Conservation (phyloP, 2,113 vertebrate species). For the Coryphaenoides rupestris region DNA sequence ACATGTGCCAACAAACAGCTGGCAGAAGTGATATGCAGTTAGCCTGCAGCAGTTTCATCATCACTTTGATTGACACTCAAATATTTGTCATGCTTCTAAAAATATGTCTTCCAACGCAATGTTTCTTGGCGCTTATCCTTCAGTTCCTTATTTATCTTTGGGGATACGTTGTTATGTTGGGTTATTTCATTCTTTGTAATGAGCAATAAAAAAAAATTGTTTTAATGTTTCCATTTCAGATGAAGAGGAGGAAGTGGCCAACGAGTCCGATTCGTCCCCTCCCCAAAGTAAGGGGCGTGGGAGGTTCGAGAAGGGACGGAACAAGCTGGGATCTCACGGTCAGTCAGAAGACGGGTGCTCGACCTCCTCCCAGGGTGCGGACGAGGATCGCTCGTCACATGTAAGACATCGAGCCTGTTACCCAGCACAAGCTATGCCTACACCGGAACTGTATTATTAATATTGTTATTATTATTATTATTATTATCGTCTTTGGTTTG, state of each 20-base stretch:
- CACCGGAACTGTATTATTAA: no score
- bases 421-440: no score
- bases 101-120: no score
- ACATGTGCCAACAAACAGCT: not conserved
- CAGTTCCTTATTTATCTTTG: no score
- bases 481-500: no score
- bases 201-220: not conserved
- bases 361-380: constrained; percentile 91
- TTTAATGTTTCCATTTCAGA: constrained; percentile 52
- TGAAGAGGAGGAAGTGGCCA: constrained; percentile 85
- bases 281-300: constrained; percentile 88
- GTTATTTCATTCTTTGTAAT: not conserved
- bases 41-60: not conserved
- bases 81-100: no score
- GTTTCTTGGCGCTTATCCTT: no score
- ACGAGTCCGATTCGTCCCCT: constrained; percentile 86
- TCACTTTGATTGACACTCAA: not conserved
- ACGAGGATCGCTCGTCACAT: constrained; percentile 94
- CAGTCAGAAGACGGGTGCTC: constrained; percentile 90
- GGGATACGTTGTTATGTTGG: no score
- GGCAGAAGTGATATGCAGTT: not conserved
- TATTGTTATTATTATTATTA: no score
- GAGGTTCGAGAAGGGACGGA: constrained; percentile 86
- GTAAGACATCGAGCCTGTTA: constrained; percentile 69
- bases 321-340: constrained; percentile 83